Evolutionary conservation across 2,113 vertebrate genomes (phyloP).

Genomic region (Neolamprologus devosi): DNA sequence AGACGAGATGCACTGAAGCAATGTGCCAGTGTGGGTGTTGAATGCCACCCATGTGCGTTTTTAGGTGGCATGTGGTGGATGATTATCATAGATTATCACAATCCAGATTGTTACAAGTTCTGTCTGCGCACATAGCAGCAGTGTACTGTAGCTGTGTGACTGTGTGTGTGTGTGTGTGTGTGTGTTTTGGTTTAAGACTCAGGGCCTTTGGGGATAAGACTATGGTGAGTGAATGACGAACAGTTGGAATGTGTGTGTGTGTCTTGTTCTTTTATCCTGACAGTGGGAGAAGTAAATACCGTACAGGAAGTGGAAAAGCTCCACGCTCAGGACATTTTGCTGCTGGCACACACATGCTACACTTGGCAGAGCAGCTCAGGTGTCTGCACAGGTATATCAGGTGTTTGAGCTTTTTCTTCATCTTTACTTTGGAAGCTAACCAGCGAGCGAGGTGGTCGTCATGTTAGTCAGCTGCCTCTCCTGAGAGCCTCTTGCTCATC

Average conservation of each 20-base stretch:
- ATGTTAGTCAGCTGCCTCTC: not conserved
- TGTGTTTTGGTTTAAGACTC: constrained; percentile 52
- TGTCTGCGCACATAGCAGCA: constrained; percentile 61
- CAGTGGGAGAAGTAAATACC: constrained; percentile 29
- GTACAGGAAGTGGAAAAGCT: not conserved
- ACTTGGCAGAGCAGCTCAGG: not conserved
- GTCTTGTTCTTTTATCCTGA: constrained; percentile 30
- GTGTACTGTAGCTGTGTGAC: constrained; percentile 53
- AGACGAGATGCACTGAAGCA: constrained; percentile 42
- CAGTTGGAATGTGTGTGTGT: constrained; percentile 62
- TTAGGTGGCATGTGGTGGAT: constrained; percentile 71
- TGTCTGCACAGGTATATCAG: not conserved
- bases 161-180: not conserved
- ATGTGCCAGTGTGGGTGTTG: constrained; percentile 61
- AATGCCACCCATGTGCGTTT: constrained; percentile 73
- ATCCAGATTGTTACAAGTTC: constrained; percentile 74
- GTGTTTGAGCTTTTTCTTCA: not conserved
- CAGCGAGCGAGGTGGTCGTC: not conserved
- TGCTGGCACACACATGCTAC: not conserved
- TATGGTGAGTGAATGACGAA: constrained; percentile 68
- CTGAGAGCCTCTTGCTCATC: not conserved
- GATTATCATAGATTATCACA: constrained; percentile 75
- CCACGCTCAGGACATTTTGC: not conserved
- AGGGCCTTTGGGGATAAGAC: constrained; percentile 66
- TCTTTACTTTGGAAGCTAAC: not conserved